Conservation (phyloP, 2,888 invertebrate species). For the Trichopria drosophilae region DNA sequence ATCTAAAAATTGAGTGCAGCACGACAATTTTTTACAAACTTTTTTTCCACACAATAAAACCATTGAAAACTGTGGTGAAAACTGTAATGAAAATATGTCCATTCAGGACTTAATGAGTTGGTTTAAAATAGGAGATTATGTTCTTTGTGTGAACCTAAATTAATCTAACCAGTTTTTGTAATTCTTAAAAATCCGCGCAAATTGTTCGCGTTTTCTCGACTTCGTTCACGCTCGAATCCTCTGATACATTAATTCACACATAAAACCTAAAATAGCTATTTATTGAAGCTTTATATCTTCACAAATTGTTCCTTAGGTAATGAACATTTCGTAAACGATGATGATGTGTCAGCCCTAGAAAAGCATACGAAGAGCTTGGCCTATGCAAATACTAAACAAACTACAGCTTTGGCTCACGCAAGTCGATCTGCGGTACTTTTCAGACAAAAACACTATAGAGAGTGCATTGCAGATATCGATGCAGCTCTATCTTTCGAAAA, state of each 20-base stretch:
- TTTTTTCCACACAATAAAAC: no score
- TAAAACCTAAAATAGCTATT: not conserved
- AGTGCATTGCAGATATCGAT: constrained; percentile 53
- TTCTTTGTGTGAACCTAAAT: no score
- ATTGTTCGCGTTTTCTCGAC: no score
- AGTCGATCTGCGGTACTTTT: constrained; percentile 56
- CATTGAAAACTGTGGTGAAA: no score
- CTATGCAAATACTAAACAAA: constrained; percentile 47
- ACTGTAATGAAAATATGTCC: no score
- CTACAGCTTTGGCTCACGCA: constrained; percentile 53
- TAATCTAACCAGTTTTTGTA: constrained; percentile 10
- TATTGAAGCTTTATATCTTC: not conserved
- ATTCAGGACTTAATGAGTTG: no score
- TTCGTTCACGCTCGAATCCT: no score
- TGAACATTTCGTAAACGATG: constrained; percentile 52
- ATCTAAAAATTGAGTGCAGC: no score
- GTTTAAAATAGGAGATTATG: no score
- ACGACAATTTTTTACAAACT: no score
- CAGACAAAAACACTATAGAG: constrained; percentile 49
- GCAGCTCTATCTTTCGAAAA: constrained; percentile 49
- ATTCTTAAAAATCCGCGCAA: no score
- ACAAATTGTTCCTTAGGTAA: constrained; percentile 47
- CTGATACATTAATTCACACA: not conserved
- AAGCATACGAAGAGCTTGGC: constrained; percentile 54
- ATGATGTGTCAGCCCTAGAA: constrained; percentile 53